These are phyloP conservation scores for Philypnodon macrostomus DNA, from an alignment of 2,797 vertebrate genomes.

Conservation along the genomic window DNA sequence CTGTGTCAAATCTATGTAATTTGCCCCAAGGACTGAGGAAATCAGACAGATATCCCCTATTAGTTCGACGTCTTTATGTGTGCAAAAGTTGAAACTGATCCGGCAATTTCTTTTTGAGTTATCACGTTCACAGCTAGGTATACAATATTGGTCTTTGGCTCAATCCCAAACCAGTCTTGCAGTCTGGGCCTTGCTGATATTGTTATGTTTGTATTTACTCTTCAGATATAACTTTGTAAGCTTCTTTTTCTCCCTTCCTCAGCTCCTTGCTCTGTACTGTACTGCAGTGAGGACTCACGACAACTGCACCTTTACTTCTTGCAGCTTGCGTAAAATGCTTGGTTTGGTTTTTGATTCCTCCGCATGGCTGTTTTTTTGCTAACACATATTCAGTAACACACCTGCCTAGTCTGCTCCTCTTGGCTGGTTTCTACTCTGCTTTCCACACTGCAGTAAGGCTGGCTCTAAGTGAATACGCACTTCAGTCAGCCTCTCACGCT, in stretches of 20 bases:
- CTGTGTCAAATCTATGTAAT: too few relatives aligned
- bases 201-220: neutral
- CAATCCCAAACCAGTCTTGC: neutral
- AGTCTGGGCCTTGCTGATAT: neutral
- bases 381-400: constrained; percentile 4
- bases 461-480: constrained; percentile 25
- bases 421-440: neutral
- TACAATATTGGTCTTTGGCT: neutral
- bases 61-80: too few relatives aligned
- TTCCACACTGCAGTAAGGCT: constrained; percentile 19
- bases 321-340: constrained; percentile 11
- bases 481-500: neutral
- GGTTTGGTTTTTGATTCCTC: constrained; percentile 15
- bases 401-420: neutral
- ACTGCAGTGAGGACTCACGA: constrained; percentile 27
- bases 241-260: neutral
- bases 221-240: constrained; percentile 5
- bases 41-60: too few relatives aligned
- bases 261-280: neutral
- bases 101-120: too few relatives aligned
- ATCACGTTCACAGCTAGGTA: neutral
- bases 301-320: constrained; percentile 13
- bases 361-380: neutral
- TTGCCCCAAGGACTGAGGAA: too few relatives aligned
- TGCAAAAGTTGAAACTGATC: too few relatives aligned